A percentile compares a stretch with the other conserved stretches of the same genome.
Evolutionary conservation across 2,797 vertebrate genomes (phyloP).

Genomic region (Chrosomus eos): DNA sequence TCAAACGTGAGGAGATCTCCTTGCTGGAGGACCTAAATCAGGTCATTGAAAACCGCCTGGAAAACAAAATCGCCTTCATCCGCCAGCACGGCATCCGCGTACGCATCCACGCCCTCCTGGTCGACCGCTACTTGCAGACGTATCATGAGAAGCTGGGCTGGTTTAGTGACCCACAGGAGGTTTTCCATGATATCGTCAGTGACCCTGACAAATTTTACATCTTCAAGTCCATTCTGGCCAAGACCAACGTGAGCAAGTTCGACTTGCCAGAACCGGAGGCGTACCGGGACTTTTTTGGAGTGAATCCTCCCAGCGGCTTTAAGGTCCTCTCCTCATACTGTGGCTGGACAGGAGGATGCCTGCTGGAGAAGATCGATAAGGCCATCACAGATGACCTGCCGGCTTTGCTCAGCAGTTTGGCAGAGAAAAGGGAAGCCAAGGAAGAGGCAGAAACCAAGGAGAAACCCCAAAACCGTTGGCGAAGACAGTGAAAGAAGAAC

Average conservation of each 20-base stretch:
- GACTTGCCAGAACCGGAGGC: constrained; percentile 94
- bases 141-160: constrained; percentile 98
- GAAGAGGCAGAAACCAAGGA: constrained; percentile 65
- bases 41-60: constrained; percentile 97
- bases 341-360: constrained; percentile 94
- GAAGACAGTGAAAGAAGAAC: constrained; percentile 72
- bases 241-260: constrained; percentile 99
- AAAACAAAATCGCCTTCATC: constrained; percentile 99
- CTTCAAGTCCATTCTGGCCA: constrained; percentile 97
- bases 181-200: constrained; percentile 95
- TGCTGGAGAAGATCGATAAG: constrained; percentile 94
- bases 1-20: constrained; percentile 96
- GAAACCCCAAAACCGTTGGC: constrained; percentile 78
- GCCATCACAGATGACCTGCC: constrained; percentile 96
- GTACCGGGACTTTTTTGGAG: constrained; percentile 98
- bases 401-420: constrained; percentile 87
- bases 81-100: constrained; percentile 97
- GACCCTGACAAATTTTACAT: constrained; percentile 98
- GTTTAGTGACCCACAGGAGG: constrained; percentile 95
- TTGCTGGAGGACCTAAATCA: constrained; percentile 98
- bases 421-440: constrained; percentile 57
- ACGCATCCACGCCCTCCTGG: constrained; percentile 93
- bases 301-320: constrained; percentile 91
- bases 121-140: constrained; percentile 96
- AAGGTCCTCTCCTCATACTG: constrained; percentile 93